These are phyloP conservation scores for Chromoteleia sp. DNA, from an alignment of 2,888 invertebrate genomes.

Conservation along the genomic window DNA sequence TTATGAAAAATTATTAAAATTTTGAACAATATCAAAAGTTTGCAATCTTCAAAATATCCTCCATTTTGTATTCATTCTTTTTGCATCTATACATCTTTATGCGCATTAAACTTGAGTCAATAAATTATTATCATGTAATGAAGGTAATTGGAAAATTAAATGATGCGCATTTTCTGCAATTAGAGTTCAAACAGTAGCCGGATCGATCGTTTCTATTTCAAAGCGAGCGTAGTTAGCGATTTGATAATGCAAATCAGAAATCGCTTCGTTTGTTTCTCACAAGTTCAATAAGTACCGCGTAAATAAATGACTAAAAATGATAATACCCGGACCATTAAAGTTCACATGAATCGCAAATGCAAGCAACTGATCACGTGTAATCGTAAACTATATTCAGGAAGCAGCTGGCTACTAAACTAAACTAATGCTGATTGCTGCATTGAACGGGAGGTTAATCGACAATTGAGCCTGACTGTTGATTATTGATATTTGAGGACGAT, in stretches of 20 bases:
- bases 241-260: conserved; percentile 25
- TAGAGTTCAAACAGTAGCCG: background rate
- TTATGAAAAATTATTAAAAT: no score
- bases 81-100: no score
- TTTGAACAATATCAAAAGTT: no score
- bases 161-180: background rate
- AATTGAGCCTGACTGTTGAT: conserved; percentile 79
- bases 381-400: conserved; percentile 74
- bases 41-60: no score
- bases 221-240: conserved; percentile 1
- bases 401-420: conserved; percentile 76
- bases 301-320: conserved; percentile 44
- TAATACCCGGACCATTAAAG: conserved; percentile 42
- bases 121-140: no score
- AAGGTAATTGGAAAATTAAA: background rate
- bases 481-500: conserved; percentile 75
- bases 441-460: conserved; percentile 79
- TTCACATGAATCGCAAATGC: conserved; percentile 49
- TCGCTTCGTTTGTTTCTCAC: conserved; percentile 31
- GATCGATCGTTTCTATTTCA: conserved; percentile 8
- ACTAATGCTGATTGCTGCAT: conserved; percentile 78
- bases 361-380: conserved; percentile 67
- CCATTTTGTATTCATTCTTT: no score
- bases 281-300: conserved; percentile 18
- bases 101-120: no score